Evolutionary conservation across 2,797 vertebrate genomes (phyloP), one percentile per base, ranked within the genome.

Genomic region (Syngnathus acus): DNA sequence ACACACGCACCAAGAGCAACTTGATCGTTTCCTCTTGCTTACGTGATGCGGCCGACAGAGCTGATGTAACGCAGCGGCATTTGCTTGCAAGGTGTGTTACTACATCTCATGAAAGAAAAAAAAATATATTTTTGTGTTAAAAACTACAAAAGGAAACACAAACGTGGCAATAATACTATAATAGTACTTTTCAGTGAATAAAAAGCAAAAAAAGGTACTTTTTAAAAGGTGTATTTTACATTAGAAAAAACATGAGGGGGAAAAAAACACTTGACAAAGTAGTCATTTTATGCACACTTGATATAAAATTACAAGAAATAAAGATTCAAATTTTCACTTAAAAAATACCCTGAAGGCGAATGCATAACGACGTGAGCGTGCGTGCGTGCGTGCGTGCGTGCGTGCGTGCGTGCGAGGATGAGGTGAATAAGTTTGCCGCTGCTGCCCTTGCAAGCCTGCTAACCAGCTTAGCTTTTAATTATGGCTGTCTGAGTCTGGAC

Each of bases 401-500:
- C n/a, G 6, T 40, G 40, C 9, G n/a, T 14, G 42, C 3, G 21
- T 37, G 32, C 10, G 23, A 62, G 59, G 42, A 71, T 39, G 50
- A 68, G 65, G 70, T 74, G 69, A 76, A 71, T 53, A 72, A 47
- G 68, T 62, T 65, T 39, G 48, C 66, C 69, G 63, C 43, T 37
- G 54, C 71, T 70, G 64, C 55, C 76, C 71, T 65, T 55, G 70
- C 81, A 82, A 83, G 72, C 77, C 69, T 23, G 69, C 64, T 77
- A 82, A 79, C 70, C 74, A 75, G 80, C 85, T 82, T 73, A 82
- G 81, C 80, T 85, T 83, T 78, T 78, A 80, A 84, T 85, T 70
- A 76, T 74, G 71, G 51, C 69, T 80, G 77, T 81, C 74, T 80
- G 78, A 71, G 67, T 68, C 67, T 42, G 32, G 55, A 53, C 68